A percentile compares a stretch with the other conserved stretches of the same genome.
These are phyloP conservation scores for Alcedo quadribrachys DNA, from an alignment of 2,797 vertebrate species.

Conservation along the genomic window DNA sequence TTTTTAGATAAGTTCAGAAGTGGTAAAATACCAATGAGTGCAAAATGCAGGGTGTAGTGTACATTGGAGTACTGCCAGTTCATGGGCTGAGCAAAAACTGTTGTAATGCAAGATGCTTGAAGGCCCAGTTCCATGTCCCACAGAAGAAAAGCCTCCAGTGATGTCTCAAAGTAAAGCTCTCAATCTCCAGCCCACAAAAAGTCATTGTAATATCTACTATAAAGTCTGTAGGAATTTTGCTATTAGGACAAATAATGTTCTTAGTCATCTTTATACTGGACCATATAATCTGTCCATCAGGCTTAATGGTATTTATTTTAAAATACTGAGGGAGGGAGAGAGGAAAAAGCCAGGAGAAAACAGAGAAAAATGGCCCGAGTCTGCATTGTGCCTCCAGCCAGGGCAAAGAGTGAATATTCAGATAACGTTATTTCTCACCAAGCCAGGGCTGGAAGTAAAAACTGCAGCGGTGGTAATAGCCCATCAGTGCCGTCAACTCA, in stretches of 20 bases:
- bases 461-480: neutral
- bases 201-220: neutral
- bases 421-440: slow-evolving; percentile 56
- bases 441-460: neutral
- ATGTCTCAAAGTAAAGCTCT: neutral
- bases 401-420: slow-evolving; percentile 46
- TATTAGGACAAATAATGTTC: neutral
- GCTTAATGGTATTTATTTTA: neutral
- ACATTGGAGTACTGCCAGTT: neutral
- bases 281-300: neutral
- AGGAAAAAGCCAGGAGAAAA: neutral
- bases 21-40: slow-evolving; percentile 38
- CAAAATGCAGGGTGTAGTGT: neutral
- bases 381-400: neutral
- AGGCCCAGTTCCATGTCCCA: neutral
- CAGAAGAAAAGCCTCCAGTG: neutral
- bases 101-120: neutral
- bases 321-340: neutral
- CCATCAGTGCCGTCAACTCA: neutral
- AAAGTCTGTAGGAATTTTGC: neutral
- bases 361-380: neutral
- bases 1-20: slow-evolving; percentile 47
- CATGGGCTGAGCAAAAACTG: neutral
- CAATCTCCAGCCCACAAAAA: neutral
- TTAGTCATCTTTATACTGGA: neutral